Evolutionary conservation across 2,888 invertebrate genomes (phyloP), one percentile per base, ranked within the genome.

Genomic region (Chrysomela aeneicollis): DNA sequence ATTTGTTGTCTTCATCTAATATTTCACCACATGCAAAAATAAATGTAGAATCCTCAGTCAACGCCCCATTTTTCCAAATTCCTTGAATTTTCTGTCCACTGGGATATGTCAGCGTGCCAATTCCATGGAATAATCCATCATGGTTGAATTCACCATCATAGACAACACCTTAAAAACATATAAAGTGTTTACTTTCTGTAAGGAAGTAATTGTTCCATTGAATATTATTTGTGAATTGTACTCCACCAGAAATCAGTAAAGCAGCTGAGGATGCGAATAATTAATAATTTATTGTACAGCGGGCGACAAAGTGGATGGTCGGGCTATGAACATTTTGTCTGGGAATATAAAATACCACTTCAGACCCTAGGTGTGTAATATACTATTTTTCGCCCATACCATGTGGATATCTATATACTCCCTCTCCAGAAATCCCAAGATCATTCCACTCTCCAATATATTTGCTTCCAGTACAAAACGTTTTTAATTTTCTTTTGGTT

Each of bases 101-200:
- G 8, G 74, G 74, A 61, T 73, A 74, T 17, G 67, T 61, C 10
- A 74, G 59, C 8, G 67, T 69, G 8, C 74, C 74, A 6, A 35
- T 37, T 0, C 73, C 74, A 42, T 74, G 69, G 53, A 69, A 74
- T 30, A 69, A 46, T 1, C 74, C 74, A 30, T 66, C 58, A 6
- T 42, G 51, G 32, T 71, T 74, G 59, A 74, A 74, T 12, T 64
- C 53, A 18, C 74, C 74, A 0, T 73, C 69, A 32, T 74, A 74
- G 12, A 71, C 68, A 0, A 71, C 72, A 15, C 66, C 69, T 69
- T 9, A 35, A n/a, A n/a, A 35, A 3, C 18, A 26, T n/a, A n/a
- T n/a, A n/a, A n/a, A n/a, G n/a, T n/a, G n/a, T n/a, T n/a, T n/a
- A n/a, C n/a, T n/a, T n/a, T n/a, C n/a, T n/a, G n/a, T n/a, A n/a